Evolutionary conservation across 1,140 invertebrate species (phyloP).

Genomic region (Diuraphis noxia): DNA sequence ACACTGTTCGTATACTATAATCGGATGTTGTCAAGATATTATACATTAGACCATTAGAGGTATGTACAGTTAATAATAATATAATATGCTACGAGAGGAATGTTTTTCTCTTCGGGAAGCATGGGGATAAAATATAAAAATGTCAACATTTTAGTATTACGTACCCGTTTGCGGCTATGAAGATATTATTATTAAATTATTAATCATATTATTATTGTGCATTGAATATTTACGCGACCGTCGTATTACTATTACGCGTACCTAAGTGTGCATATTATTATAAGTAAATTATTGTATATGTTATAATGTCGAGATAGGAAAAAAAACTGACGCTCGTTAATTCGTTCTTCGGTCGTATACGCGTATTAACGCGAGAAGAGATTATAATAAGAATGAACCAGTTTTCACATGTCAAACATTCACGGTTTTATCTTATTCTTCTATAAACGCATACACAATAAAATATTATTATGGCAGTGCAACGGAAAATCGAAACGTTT

Average conservation of each 20-base stretch:
- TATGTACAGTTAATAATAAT: not conserved
- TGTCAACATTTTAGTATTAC: not conserved
- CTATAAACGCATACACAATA: not conserved
- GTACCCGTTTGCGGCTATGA: not conserved
- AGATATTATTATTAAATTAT: constrained; percentile 8
- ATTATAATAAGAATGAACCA: constrained; percentile 14
- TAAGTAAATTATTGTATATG: not conserved
- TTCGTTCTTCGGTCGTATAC: not conserved
- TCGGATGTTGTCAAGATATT: not conserved
- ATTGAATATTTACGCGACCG: not conserved
- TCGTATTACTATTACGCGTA: not conserved
- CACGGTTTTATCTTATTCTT: not conserved
- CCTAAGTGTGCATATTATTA: not conserved
- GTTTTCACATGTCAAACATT: not conserved
- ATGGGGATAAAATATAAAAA: not conserved
- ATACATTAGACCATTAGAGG: no score
- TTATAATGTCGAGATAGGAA: not conserved
- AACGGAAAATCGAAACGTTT: not conserved
- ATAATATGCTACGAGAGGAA: not conserved
- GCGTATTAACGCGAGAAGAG: not conserved
- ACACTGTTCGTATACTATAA: not conserved
- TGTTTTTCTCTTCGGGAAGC: not conserved
- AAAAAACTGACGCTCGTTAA: not conserved
- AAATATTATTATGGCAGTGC: not conserved
- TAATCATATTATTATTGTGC: not conserved